Conservation (phyloP, 2,888 invertebrate species). For the Steinernema scapterisci region DNA sequence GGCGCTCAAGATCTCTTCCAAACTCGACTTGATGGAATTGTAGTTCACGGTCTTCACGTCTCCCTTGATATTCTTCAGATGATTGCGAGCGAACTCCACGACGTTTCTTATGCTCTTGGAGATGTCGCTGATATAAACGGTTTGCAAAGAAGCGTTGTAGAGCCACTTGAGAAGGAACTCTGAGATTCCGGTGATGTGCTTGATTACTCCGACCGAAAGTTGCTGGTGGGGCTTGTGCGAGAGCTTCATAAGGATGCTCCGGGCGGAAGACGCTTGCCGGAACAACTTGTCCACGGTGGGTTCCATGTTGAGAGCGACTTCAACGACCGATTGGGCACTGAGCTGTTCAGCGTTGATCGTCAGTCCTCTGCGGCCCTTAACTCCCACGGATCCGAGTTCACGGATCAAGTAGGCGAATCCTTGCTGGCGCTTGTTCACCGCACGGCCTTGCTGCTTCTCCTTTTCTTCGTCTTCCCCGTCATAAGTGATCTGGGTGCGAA, state of each 20-base stretch:
- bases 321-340: conserved; percentile 33
- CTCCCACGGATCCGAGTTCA: conserved; percentile 36
- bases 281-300: conserved; percentile 40
- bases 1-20: not conserved
- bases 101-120: not conserved
- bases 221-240: conserved; percentile 38
- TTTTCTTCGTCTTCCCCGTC: conserved; percentile 53
- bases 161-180: conserved; percentile 42
- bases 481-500: conserved; percentile 49
- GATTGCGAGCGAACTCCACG: not conserved
- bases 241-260: conserved; percentile 45
- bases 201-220: conserved; percentile 39
- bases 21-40: not conserved
- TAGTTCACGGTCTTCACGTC: not conserved
- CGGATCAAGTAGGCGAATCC: conserved; percentile 43
- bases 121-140: not conserved
- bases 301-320: not conserved
- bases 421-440: conserved; percentile 43
- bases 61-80: not conserved
- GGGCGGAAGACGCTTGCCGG: conserved; percentile 34
- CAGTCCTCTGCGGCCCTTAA: conserved; percentile 40
- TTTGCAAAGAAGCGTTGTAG: conserved; percentile 29
- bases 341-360: conserved; percentile 44
- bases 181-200: conserved; percentile 38
- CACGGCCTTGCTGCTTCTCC: conserved; percentile 50